Evolutionary conservation across 2,888 invertebrate species (phyloP).

Genomic region (Aporophyla lueneburgensis): DNA sequence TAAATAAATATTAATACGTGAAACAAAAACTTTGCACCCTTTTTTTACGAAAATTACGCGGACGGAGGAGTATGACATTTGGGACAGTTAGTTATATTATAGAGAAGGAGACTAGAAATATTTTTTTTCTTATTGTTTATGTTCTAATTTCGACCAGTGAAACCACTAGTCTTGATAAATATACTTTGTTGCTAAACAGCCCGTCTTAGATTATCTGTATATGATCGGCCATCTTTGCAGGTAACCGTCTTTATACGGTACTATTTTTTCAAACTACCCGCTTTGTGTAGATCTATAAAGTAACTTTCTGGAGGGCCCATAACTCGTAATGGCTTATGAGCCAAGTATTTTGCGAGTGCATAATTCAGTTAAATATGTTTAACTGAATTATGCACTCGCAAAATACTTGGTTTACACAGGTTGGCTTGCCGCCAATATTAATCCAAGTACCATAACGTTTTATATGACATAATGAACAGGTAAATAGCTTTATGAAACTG

Average conservation of each 20-base stretch:
- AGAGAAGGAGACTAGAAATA: too few relatives aligned
- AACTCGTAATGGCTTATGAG: not conserved
- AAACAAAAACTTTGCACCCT: too few relatives aligned
- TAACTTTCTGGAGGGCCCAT: not conserved
- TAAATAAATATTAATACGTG: too few relatives aligned
- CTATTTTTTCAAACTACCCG: not conserved
- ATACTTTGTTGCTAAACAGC: not conserved
- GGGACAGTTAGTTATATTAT: too few relatives aligned
- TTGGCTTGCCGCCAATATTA: constrained; percentile 27
- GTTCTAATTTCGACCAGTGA: too few relatives aligned
- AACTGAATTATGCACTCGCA: not conserved
- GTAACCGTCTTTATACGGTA: not conserved
- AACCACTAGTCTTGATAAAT: not conserved
- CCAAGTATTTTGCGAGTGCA: not conserved
- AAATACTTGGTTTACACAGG: constrained; percentile 1
- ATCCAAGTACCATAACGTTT: constrained; percentile 10
- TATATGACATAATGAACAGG: constrained; percentile 25
- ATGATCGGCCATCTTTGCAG: not conserved
- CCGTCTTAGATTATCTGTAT: not conserved
- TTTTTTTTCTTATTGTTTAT: too few relatives aligned
- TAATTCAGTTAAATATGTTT: constrained; percentile 1
- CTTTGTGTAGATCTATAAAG: not conserved
- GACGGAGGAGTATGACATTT: too few relatives aligned
- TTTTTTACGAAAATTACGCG: too few relatives aligned
- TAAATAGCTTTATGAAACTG: constrained; percentile 39